A percentile compares a stretch with the other conserved stretches of the same genome.
Conservation (phyloP, 2,113 vertebrate genomes). For the Coracopsis vasa region DNA sequence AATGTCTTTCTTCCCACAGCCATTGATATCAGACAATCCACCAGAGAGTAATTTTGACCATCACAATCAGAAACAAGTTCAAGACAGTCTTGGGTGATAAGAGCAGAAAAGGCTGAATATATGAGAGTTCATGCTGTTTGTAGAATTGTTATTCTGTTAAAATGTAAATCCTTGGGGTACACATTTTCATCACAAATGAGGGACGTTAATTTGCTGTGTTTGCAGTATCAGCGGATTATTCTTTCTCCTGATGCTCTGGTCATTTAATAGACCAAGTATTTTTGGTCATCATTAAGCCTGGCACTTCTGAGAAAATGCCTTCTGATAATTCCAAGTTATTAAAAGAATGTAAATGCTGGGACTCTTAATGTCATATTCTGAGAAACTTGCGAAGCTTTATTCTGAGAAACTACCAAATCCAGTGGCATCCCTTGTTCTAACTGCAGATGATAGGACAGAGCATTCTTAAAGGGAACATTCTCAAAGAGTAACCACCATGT, state of each 20-base stretch:
- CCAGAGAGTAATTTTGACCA: constrained; percentile 40
- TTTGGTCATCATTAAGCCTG: not conserved
- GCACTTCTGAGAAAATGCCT: not conserved
- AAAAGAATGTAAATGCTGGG: not conserved
- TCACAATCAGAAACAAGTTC: not conserved
- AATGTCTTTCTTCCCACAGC: not conserved
- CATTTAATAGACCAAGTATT: not conserved
- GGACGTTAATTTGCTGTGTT: not conserved
- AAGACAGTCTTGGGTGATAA: not conserved
- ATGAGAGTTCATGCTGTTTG: not conserved
- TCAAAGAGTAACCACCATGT: not conserved
- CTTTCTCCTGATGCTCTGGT: not conserved
- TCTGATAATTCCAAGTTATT: not conserved
- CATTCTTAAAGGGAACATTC: not conserved
- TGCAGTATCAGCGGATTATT: not conserved
- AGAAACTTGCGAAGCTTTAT: not conserved
- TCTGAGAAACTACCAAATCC: not conserved
- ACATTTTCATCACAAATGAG: not conserved
- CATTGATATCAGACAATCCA: constrained; percentile 27
- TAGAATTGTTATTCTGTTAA: not conserved
- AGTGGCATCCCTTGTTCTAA: not conserved
- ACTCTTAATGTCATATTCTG: not conserved
- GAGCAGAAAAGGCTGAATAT: not conserved
- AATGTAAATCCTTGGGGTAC: not conserved
- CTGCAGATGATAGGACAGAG: not conserved